Percentiles rank a stretch among this genome's conserved stretches.
Evolutionary conservation across 2,888 invertebrate genomes (phyloP).

Genomic region (Ypsolopha scabrella): DNA sequence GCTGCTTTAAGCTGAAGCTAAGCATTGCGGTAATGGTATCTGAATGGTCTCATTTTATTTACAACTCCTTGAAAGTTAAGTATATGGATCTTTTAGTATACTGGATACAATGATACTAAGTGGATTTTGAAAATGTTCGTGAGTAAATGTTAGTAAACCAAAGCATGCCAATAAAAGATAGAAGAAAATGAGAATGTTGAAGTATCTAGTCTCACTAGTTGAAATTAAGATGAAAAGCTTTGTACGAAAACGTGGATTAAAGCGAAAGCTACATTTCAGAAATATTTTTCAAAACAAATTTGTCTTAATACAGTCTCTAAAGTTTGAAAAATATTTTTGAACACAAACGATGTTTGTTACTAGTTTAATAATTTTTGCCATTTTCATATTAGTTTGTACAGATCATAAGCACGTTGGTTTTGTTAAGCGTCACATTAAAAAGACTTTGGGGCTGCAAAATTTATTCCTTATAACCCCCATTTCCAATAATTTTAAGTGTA

Average conservation of each 20-base stretch:
- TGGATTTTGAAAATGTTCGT: no score
- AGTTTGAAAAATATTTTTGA: not conserved
- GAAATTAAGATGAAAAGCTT: constrained; percentile 26
- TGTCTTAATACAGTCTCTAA: no score
- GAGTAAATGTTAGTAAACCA: no score
- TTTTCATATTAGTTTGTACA: not conserved
- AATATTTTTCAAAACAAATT: not conserved
- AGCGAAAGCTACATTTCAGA: constrained; percentile 30
- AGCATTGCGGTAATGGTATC: not conserved
- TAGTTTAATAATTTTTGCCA: not conserved
- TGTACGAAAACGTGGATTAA: constrained; percentile 30
- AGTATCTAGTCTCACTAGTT: not conserved
- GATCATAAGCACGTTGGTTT: no score
- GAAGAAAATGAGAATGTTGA: not conserved
- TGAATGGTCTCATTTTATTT: no score
- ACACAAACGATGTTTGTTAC: not conserved
- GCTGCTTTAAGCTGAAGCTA: constrained; percentile 2
- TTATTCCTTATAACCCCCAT: no score
- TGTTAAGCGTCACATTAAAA: no score
- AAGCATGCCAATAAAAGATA: not conserved
- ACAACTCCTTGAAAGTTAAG: no score
- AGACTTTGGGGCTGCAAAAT: no score
- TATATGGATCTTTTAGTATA: no score
- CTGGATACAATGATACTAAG: no score
- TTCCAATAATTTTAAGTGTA: no score